phyloP scores from a whole-genome alignment of 2,797 vertebrate species.

The Nannoperca australis region DNA sequence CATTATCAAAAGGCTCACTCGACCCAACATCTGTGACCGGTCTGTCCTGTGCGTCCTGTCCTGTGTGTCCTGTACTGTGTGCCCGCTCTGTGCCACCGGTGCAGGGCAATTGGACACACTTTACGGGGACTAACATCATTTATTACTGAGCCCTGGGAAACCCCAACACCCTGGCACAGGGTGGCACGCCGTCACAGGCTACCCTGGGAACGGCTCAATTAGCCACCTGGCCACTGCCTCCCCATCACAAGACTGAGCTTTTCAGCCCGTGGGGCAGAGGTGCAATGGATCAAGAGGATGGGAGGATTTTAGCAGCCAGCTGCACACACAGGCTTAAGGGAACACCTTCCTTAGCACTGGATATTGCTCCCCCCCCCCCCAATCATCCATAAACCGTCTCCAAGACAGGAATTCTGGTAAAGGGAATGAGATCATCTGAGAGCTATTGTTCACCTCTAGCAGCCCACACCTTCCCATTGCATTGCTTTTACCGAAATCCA shows the following conservation, averaged over 20 bases:
- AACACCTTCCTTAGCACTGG: slow-evolving; percentile 36
- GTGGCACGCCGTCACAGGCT: slow-evolving; percentile 72
- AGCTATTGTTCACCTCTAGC: slow-evolving; percentile 42
- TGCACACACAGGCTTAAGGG: slow-evolving; percentile 31
- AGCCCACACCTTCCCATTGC: slow-evolving; percentile 29
- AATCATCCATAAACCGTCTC: slow-evolving; percentile 40
- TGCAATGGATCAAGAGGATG: slow-evolving; percentile 52
- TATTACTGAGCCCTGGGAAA: slow-evolving; percentile 72
- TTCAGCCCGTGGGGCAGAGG: slow-evolving; percentile 45
- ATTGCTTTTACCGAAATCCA: slow-evolving; percentile 24
- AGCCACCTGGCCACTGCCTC: slow-evolving; percentile 70
- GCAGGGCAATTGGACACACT: slow-evolving; percentile 63
- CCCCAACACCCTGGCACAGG: slow-evolving; percentile 71
- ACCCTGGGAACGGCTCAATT: slow-evolving; percentile 77
- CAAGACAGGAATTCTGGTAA: slow-evolving; percentile 32
- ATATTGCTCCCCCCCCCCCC: not conserved
- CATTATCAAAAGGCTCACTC: slow-evolving; percentile 26
- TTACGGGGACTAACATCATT: slow-evolving; percentile 59
- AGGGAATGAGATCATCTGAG: slow-evolving; percentile 52
- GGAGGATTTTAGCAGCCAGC: slow-evolving; percentile 48
- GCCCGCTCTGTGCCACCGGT: slow-evolving; percentile 54
- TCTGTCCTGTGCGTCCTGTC: slow-evolving; percentile 34
- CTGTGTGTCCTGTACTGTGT: slow-evolving; percentile 34
- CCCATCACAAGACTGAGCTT: slow-evolving; percentile 51
- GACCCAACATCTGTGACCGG: slow-evolving; percentile 34